Conservation (phyloP, 1,140 invertebrate species). For the Harpegnathos saltator region DNA sequence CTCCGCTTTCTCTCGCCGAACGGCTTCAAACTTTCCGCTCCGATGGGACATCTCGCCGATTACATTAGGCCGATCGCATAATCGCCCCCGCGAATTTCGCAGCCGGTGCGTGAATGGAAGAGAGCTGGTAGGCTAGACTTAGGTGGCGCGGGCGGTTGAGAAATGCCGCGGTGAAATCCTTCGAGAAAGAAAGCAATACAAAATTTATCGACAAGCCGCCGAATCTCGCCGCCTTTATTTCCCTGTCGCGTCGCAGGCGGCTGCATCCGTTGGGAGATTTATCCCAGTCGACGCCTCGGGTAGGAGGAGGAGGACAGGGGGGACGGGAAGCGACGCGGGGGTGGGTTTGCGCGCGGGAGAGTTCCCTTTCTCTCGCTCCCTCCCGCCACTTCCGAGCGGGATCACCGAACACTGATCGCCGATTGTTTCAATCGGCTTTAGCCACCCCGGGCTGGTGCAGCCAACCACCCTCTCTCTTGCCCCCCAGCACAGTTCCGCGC, state of each 20-base stretch:
- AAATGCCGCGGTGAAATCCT: slow-evolving; percentile 12
- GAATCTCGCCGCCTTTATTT: slow-evolving; percentile 40
- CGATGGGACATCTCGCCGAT: neutral
- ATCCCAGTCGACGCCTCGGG: slow-evolving; percentile 56
- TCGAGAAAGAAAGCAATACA: slow-evolving; percentile 26
- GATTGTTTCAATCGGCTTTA: slow-evolving; percentile 77
- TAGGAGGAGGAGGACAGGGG: slow-evolving; percentile 24
- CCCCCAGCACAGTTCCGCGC: neutral
- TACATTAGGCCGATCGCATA: slow-evolving; percentile 33
- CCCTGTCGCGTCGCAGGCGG: slow-evolving; percentile 11
- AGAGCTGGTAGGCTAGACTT: too few species aligned
- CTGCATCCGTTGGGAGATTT: slow-evolving; percentile 51
- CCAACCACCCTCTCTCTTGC: too few species aligned
- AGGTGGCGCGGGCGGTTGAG: too few species aligned
- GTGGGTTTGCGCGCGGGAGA: slow-evolving; percentile 58
- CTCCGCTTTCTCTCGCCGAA: neutral
- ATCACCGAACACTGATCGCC: slow-evolving; percentile 75
- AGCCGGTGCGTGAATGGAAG: too few species aligned
- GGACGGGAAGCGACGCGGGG: slow-evolving; percentile 44
- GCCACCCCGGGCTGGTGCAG: slow-evolving; percentile 30
- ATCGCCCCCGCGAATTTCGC: neutral
- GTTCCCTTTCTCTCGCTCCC: slow-evolving; percentile 12
- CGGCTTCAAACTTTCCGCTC: neutral
- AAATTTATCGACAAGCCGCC: slow-evolving; percentile 43
- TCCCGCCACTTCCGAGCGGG: slow-evolving; percentile 65